These are phyloP conservation scores for Pelodiscus sinensis DNA, from an alignment of 2,113 vertebrate genomes.

Conservation along the genomic window DNA sequence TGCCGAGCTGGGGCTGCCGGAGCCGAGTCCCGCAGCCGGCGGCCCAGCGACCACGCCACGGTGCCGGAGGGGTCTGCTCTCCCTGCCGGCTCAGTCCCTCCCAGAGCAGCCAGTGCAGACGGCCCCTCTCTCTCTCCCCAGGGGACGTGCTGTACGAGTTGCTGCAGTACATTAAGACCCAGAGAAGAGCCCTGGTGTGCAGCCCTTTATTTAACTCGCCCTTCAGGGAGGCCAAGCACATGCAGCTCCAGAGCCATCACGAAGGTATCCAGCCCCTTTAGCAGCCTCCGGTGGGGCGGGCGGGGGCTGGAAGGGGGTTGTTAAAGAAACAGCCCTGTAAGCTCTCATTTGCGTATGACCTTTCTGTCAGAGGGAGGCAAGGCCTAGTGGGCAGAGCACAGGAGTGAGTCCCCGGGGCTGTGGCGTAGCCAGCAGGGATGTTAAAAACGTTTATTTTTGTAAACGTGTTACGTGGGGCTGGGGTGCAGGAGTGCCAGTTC, in stretches of 20 bases:
- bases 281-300: neutral
- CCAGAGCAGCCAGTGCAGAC: no score
- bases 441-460: no score
- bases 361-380: neutral
- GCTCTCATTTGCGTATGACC: neutral
- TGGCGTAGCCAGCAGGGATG: no score
- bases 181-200: conserved; percentile 78
- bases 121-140: conserved; percentile 37
- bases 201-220: conserved; percentile 55
- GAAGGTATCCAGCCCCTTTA: conserved; percentile 53
- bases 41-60: no score
- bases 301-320: neutral
- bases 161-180: conserved; percentile 88
- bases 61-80: no score
- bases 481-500: no score
- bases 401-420: neutral
- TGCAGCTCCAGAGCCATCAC: neutral
- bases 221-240: conserved; percentile 27
- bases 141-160: conserved; percentile 94
- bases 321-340: neutral
- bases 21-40: no score
- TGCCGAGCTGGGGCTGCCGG: neutral
- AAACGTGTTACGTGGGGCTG: no score
- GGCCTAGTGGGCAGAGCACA: neutral
- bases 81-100: no score